These are phyloP conservation scores for Tipula confusa DNA, from an alignment of 2,888 invertebrate genomes.

Conservation along the genomic window DNA sequence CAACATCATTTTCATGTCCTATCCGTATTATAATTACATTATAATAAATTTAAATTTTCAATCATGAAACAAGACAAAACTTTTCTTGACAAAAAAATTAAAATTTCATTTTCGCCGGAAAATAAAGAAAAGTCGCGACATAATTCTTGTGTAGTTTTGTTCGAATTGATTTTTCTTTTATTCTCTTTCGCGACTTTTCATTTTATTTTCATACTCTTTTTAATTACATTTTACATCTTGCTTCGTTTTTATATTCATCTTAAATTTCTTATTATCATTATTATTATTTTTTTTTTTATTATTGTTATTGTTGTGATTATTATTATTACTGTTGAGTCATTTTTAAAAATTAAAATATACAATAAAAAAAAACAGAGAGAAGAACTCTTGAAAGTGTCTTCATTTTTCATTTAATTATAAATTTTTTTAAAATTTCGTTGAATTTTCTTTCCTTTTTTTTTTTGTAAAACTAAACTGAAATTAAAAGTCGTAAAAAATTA, in stretches of 20 bases:
- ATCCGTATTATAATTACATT: neutral
- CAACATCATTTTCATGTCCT: neutral
- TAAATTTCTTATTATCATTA: conserved; percentile 20
- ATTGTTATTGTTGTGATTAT: neutral
- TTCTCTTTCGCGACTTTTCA: conserved; percentile 4
- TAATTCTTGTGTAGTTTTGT: neutral
- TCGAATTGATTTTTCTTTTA: neutral
- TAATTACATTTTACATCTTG: neutral
- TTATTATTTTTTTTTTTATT: neutral
- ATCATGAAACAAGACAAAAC: neutral
- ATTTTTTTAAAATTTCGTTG: neutral
- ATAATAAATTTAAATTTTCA: conserved; percentile 12
- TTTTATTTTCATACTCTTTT: neutral
- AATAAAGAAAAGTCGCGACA: conserved; percentile 1
- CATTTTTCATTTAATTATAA: conserved; percentile 25
- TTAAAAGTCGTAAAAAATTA: neutral
- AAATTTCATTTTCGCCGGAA: neutral
- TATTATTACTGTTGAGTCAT: neutral
- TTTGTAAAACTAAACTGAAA: neutral
- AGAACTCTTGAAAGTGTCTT: conserved; percentile 13
- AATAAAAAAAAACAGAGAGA: neutral
- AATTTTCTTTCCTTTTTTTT: neutral
- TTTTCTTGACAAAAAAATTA: neutral
- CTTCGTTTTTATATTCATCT: neutral
- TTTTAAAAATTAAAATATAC: neutral